Base-by-base conservation (phyloP, 2,888 invertebrate species). In the Busseola fusca region DNA sequence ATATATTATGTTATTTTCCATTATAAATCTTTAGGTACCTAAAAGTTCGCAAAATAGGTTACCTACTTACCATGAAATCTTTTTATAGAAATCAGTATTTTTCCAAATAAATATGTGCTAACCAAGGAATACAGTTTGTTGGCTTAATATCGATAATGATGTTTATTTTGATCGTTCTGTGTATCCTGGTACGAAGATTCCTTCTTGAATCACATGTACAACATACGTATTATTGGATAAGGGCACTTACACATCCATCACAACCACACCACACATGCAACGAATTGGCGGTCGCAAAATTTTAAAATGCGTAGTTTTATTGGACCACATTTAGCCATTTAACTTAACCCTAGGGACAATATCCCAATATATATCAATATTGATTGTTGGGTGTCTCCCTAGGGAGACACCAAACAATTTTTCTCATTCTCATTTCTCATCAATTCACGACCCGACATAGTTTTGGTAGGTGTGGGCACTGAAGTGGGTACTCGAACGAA, bases 101-200 rank as follows among this genome's bases (percentile, higher is more conserved):
- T 42, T 42, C 21, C 18, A 25, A 56, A 79, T 42, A 74, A 21
- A 30, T 10, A 50, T 25, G 21, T 42, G 30, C 10, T 25, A 0
- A 59, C 37, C 3, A 54, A 34, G 4, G 12, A 58, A 74, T 34
- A 62, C 57, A 30, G 6, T 69, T 12, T 48, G 58, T 40, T 54
- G 50, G 50, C 37, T 62, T 56, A 27, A 60, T 76, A 45, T 76
- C 58, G 12, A 37, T 63, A 77, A 66, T 70, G 1, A 62, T 63
- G 66, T 79, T 63, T 63, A 64, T 67, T 59, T 69, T 66, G n/a
- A 63, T 70, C 63, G 27, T 57, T 37, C 16, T 70, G 56, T 70
- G 77, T 77, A 70, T 59, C 54, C 37, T 64, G 56, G 45, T 50
- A 57, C 3, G 37, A 59, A 64, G 34, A 78, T 81, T 77, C 45